phyloP scores from a whole-genome alignment of 30 jellyfish, hydroid and myxozoan species.

The Rhopilema esculentum region DNA sequence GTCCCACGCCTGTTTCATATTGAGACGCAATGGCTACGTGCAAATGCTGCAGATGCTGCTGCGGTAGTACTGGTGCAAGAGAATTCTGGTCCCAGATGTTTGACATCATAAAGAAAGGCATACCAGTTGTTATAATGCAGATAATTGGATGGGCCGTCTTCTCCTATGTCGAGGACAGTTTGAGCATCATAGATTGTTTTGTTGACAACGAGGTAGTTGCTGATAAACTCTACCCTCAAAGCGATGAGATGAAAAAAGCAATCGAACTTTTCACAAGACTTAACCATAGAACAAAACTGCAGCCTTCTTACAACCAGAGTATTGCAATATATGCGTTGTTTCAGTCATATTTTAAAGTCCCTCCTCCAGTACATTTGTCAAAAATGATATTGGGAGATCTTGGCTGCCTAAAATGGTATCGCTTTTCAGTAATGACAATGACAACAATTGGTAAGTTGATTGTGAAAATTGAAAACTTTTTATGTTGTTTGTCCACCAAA shows the following conservation, averaged over 20 bases:
- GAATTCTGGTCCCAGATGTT: background rate
- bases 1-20: no score
- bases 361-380: background rate
- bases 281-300: constrained; percentile 14
- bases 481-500: no score
- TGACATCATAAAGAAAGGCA: constrained; percentile 6
- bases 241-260: constrained; percentile 9
- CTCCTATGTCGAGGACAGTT: constrained; percentile 44
- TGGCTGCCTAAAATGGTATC: constrained; percentile 59
- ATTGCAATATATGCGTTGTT: constrained; percentile 5
- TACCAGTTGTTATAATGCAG: background rate
- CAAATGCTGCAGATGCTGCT: background rate
- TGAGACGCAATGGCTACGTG: background rate
- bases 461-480: background rate
- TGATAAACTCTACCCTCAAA: constrained; percentile 28
- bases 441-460: constrained; percentile 57
- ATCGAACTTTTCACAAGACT: constrained; percentile 13
- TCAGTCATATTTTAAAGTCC: constrained; percentile 18
- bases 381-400: background rate
- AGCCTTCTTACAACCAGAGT: background rate
- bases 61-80: background rate
- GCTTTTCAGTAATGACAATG: constrained; percentile 57
- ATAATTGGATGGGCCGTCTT: constrained; percentile 54
- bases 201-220: constrained; percentile 1
- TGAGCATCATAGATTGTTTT: constrained; percentile 37